Evolutionary conservation across 1,140 invertebrate genomes (phyloP).

Genomic region (Calephelis virginiensis): DNA sequence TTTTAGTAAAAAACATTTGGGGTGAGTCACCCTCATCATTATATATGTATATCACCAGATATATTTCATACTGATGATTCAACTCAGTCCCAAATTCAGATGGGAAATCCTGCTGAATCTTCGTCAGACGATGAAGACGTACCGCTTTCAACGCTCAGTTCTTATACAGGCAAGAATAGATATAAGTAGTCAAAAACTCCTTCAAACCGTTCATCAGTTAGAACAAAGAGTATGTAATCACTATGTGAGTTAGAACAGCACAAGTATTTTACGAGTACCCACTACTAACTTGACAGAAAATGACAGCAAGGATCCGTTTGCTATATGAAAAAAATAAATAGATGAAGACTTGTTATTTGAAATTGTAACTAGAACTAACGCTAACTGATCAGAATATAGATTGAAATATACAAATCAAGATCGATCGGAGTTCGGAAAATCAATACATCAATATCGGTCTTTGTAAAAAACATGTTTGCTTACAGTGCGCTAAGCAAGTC

Average conservation of each 20-base stretch:
- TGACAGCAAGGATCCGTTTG: background rate
- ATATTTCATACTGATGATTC: too few relatives aligned
- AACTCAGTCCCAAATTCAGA: background rate
- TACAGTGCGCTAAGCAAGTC: too few relatives aligned
- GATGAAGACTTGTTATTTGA: background rate
- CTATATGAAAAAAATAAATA: background rate
- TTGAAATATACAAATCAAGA: slow-evolving; percentile 1
- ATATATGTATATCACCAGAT: too few relatives aligned
- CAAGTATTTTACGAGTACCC: background rate
- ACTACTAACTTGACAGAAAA: slow-evolving; percentile 1
- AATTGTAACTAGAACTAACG: background rate
- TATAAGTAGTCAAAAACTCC: background rate
- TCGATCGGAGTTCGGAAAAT: slow-evolving; percentile 22
- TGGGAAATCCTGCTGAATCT: background rate
- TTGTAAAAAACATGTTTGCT: too few relatives aligned
- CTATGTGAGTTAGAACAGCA: too few relatives aligned
- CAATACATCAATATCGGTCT: too few relatives aligned
- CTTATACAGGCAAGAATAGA: background rate
- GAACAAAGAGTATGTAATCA: too few relatives aligned
- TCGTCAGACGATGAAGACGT: background rate
- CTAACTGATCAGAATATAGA: background rate
- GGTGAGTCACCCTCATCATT: too few relatives aligned
- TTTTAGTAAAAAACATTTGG: too few relatives aligned
- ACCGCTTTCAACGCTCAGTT: background rate
- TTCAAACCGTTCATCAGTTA: background rate